Conservation (phyloP, 2,888 invertebrate species). For the Orchestes rusci region DNA sequence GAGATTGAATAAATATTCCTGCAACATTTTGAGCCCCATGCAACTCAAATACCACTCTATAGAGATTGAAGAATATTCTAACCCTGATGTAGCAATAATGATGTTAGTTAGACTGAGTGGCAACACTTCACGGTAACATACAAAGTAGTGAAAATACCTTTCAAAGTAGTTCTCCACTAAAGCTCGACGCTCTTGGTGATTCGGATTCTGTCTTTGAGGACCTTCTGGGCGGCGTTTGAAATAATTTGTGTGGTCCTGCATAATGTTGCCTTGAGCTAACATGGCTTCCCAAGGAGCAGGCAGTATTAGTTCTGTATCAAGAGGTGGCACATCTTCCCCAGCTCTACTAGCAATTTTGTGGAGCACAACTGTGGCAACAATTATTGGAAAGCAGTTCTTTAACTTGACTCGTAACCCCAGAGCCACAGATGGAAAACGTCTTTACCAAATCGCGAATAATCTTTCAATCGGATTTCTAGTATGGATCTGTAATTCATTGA, state of each 20-base stretch:
- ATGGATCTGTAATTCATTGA: slow-evolving; percentile 3
- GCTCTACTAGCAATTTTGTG: slow-evolving; percentile 3
- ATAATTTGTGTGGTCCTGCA: neutral
- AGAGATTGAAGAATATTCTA: no score
- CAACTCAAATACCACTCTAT: no score
- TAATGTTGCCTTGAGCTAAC: neutral
- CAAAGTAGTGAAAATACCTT: no score
- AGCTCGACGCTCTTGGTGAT: slow-evolving; percentile 2
- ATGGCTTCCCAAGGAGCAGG: slow-evolving; percentile 4
- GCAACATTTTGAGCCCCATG: no score
- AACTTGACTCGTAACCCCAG: slow-evolving; percentile 4
- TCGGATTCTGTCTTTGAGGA: slow-evolving; percentile 2
- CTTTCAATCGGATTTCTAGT: neutral
- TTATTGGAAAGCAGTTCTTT: slow-evolving; percentile 1
- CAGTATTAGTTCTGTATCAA: neutral
- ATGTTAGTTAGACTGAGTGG: no score
- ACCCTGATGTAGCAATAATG: no score
- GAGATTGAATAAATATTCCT: no score
- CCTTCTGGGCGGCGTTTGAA: neutral
- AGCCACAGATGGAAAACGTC: slow-evolving; percentile 4
- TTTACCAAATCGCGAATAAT: slow-evolving; percentile 1
- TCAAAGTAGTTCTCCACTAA: no score
- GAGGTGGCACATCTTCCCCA: neutral
- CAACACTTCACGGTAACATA: no score
- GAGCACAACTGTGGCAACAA: slow-evolving; percentile 4